A percentile compares a stretch with the other conserved stretches of the same genome.
These are phyloP conservation scores for Archivesica marissinica DNA, from an alignment of 1,140 invertebrate species.

Conservation along the genomic window DNA sequence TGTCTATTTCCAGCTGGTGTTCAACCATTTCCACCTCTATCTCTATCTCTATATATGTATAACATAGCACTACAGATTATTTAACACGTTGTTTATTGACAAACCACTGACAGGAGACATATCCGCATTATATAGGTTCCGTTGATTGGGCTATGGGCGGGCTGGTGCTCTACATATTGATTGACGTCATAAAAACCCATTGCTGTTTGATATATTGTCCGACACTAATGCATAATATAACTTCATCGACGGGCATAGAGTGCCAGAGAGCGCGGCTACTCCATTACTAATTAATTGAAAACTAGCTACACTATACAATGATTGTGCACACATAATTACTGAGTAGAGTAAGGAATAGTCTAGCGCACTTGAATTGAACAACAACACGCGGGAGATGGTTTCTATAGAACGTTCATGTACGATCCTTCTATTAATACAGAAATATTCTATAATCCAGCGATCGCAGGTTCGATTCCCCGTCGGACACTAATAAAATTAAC, in stretches of 20 bases:
- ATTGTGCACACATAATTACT: neutral
- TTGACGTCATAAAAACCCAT: slow-evolving; percentile 9
- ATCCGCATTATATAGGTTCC: neutral
- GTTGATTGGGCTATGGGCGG: neutral
- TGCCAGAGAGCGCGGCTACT: neutral
- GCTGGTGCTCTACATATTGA: neutral
- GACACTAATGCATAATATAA: slow-evolving; percentile 8
- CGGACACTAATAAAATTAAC: no score
- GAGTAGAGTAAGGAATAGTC: neutral
- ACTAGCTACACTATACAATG: slow-evolving; percentile 14
- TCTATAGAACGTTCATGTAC: neutral
- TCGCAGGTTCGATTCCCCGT: no score
- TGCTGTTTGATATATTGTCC: slow-evolving; percentile 16
- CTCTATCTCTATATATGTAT: no score
- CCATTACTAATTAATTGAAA: slow-evolving; percentile 44
- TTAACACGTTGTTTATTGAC: slow-evolving; percentile 9
- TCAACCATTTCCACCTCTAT: no score
- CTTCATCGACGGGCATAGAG: neutral
- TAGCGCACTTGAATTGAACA: neutral
- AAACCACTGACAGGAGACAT: neutral
- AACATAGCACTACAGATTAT: no score
- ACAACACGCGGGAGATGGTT: neutral
- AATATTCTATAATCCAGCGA: no score
- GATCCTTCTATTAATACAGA: neutral
- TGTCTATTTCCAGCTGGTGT: no score